Conservation (phyloP, 2,888 invertebrate species). For the Apodemia hepburni region DNA sequence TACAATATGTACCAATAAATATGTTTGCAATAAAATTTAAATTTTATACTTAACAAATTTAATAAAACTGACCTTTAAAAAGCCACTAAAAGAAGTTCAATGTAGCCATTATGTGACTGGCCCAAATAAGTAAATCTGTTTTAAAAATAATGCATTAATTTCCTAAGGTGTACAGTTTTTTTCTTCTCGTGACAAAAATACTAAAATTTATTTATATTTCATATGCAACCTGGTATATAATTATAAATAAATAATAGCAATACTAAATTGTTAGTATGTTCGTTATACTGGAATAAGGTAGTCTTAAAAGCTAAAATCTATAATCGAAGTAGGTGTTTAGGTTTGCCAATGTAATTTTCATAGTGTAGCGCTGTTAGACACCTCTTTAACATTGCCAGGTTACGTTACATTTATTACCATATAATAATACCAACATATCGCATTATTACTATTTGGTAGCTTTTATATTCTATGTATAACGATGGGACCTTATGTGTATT, state of each 20-base stretch:
- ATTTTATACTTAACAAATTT: too few relatives aligned
- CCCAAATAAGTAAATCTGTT: too few relatives aligned
- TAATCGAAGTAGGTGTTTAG: conserved; percentile 19
- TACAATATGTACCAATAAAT: too few relatives aligned
- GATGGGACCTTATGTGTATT: conserved; percentile 20
- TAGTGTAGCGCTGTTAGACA: conserved; percentile 3
- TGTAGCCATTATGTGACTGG: too few relatives aligned
- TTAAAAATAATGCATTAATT: too few relatives aligned
- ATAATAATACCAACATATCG: conserved; percentile 16
- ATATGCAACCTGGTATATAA: not conserved
- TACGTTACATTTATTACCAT: conserved; percentile 14
- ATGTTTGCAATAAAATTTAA: too few relatives aligned
- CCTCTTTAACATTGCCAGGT: conserved; percentile 13
- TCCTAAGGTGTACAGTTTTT: not conserved
- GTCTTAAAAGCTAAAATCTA: conserved; percentile 12
- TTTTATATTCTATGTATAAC: conserved; percentile 19
- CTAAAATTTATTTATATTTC: not conserved
- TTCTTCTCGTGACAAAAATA: not conserved
- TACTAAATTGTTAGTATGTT: not conserved
- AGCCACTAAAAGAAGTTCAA: too few relatives aligned
- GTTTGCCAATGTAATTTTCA: conserved; percentile 9
- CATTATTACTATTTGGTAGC: conserved; percentile 18
- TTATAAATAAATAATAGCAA: not conserved
- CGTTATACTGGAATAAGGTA: not conserved
- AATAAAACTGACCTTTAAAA: too few relatives aligned